Percentiles rank a stretch among this genome's conserved stretches.
Conservation (phyloP, 2,888 invertebrate species). For the Mythimna albipuncta region DNA sequence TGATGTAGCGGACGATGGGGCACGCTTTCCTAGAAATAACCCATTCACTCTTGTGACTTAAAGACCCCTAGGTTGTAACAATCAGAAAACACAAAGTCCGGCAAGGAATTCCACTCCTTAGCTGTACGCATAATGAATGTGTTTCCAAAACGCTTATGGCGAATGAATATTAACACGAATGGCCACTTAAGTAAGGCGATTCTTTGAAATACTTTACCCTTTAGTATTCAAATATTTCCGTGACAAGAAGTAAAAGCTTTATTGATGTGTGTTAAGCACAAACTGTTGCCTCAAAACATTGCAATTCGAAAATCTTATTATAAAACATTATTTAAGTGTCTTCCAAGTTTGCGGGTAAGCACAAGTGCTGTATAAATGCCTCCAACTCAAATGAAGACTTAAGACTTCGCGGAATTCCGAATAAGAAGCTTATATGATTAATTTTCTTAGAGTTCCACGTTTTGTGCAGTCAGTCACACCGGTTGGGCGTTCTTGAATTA, state of each 20-base stretch:
- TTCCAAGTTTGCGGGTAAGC: slow-evolving; percentile 22
- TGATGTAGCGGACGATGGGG: no score
- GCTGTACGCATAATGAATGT: no score
- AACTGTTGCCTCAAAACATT: slow-evolving; percentile 3
- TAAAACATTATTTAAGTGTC: slow-evolving; percentile 29
- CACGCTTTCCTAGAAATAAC: no score
- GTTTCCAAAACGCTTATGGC: no score
- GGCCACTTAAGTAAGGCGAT: no score
- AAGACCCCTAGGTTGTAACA: no score
- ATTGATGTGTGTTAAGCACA: not conserved
- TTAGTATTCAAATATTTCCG: not conserved
- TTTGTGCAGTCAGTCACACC: slow-evolving; percentile 55
- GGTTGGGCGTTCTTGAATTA: slow-evolving; percentile 27
- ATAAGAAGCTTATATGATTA: slow-evolving; percentile 77
- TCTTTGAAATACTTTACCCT: no score
- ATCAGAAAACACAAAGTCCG: no score
- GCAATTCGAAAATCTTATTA: slow-evolving; percentile 16
- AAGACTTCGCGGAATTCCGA: slow-evolving; percentile 62
- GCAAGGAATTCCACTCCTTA: no score
- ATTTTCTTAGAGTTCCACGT: slow-evolving; percentile 68
- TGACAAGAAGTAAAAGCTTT: not conserved
- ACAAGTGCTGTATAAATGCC: slow-evolving; percentile 55
- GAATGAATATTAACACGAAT: no score
- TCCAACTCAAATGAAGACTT: slow-evolving; percentile 67
- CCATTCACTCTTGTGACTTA: no score